phyloP scores from a whole-genome alignment of 2,113 vertebrate genomes.

The Prolemur simus region DNA sequence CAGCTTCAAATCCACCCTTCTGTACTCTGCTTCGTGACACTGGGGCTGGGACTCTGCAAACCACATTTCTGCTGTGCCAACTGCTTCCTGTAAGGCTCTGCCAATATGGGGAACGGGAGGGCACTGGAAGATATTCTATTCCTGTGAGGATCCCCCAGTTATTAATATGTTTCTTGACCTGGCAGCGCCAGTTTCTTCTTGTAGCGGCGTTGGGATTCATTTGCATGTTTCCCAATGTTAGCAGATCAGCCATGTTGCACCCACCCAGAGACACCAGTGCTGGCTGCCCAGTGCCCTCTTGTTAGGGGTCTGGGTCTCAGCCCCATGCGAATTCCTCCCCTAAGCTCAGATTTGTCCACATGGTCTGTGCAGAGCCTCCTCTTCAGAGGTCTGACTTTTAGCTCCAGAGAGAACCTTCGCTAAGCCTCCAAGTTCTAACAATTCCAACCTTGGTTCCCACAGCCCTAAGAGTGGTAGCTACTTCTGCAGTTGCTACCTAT shows the following conservation, averaged over 20 bases:
- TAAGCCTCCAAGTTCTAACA: neutral
- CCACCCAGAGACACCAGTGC: neutral
- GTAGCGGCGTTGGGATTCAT: neutral
- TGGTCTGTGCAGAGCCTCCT: rapidly evolving
- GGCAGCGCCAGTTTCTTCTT: neutral
- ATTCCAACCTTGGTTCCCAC: neutral
- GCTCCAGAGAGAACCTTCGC: neutral
- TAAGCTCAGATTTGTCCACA: neutral
- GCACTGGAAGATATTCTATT: neutral
- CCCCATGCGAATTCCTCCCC: neutral
- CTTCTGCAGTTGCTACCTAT: neutral
- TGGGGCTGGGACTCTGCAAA: neutral
- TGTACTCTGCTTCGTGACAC: neutral
- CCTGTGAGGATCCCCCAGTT: neutral
- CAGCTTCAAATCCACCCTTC: neutral
- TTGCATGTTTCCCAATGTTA: no score
- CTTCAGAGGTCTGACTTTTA: neutral
- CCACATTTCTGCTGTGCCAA: neutral
- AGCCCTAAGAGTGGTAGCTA: neutral
- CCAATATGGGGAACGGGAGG: neutral
- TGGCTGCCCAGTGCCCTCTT: neutral
- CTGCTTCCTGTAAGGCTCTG: neutral
- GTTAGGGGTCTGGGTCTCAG: neutral
- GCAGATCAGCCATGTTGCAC: neutral
- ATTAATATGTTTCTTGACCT: neutral